A percentile compares a stretch with the other conserved stretches of the same genome.
Evolutionary conservation across 53 echinoderm and acorn worm genomes (phyloP).

Genomic region (Mesocentrotus franciscanus): DNA sequence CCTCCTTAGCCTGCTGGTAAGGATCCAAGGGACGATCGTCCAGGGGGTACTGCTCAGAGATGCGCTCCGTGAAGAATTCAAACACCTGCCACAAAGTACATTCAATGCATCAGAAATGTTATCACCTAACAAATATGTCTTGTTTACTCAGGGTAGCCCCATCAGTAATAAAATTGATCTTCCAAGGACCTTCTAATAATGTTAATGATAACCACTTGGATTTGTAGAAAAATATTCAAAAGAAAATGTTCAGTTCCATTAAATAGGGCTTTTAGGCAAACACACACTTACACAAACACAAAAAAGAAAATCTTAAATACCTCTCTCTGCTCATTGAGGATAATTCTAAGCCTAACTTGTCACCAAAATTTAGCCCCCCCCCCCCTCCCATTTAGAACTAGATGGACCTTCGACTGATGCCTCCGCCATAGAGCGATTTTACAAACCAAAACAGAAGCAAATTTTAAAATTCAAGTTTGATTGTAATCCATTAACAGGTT

Average conservation of each 20-base stretch:
- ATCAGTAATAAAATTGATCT: too few relatives aligned
- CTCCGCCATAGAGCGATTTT: too few relatives aligned
- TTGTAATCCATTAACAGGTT: too few relatives aligned
- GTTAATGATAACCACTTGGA: not conserved
- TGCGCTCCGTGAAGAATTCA: conserved; percentile 83
- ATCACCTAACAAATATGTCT: too few relatives aligned
- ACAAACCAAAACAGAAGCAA: too few relatives aligned
- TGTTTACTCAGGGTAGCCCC: too few relatives aligned
- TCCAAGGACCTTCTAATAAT: too few relatives aligned
- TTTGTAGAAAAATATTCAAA: not conserved
- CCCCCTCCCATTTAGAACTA: too few relatives aligned
- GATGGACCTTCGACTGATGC: too few relatives aligned
- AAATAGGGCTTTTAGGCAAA: not conserved
- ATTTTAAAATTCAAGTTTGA: too few relatives aligned
- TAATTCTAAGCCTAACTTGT: not conserved
- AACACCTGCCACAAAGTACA: conserved; percentile 70
- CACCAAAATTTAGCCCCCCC: too few relatives aligned
- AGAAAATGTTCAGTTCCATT: too few relatives aligned
- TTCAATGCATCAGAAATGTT: not conserved
- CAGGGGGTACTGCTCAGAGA: conserved; percentile 85
- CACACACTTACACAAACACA: not conserved
- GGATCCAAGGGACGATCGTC: conserved; percentile 70
- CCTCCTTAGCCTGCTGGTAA: conserved; percentile 82
- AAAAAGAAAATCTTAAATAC: not conserved
- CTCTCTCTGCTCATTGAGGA: not conserved